Evolutionary conservation across 2,113 vertebrate genomes (phyloP).

Genomic region (Cyanoliseus patagonus): DNA sequence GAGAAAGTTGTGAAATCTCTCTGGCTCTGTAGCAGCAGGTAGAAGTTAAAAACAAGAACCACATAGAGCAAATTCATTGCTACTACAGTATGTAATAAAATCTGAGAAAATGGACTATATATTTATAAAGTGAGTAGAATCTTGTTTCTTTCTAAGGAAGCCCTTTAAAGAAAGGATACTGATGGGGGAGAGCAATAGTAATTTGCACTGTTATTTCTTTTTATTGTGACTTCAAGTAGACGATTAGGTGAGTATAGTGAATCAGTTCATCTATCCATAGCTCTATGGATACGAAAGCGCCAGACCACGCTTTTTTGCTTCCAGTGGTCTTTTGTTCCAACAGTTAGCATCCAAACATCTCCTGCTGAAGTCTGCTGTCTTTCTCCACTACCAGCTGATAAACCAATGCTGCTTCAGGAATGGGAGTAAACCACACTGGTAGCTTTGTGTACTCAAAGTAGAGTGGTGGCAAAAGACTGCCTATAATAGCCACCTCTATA

Average conservation of each 20-base stretch:
- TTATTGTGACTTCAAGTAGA: background rate
- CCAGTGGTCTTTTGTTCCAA: background rate
- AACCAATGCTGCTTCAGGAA: background rate
- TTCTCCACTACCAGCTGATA: background rate
- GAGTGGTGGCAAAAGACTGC: background rate
- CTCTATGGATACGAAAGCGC: background rate
- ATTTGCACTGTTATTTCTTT: background rate
- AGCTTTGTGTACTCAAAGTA: background rate
- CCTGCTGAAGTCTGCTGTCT: background rate
- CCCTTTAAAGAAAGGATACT: background rate
- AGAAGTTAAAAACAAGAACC: background rate
- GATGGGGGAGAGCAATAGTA: background rate
- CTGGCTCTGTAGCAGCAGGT: background rate
- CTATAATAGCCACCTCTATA: background rate
- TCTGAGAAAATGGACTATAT: background rate
- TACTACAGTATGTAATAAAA: background rate
- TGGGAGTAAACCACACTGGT: background rate
- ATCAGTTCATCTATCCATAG: rapidly evolving
- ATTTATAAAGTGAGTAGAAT: background rate
- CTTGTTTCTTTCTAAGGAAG: background rate
- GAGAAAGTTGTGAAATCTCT: background rate
- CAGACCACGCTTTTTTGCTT: background rate
- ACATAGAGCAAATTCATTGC: background rate
- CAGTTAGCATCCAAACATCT: background rate
- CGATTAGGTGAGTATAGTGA: background rate